phyloP scores from a whole-genome alignment of 1,140 invertebrate species.

The Ceratitis capitata region DNA sequence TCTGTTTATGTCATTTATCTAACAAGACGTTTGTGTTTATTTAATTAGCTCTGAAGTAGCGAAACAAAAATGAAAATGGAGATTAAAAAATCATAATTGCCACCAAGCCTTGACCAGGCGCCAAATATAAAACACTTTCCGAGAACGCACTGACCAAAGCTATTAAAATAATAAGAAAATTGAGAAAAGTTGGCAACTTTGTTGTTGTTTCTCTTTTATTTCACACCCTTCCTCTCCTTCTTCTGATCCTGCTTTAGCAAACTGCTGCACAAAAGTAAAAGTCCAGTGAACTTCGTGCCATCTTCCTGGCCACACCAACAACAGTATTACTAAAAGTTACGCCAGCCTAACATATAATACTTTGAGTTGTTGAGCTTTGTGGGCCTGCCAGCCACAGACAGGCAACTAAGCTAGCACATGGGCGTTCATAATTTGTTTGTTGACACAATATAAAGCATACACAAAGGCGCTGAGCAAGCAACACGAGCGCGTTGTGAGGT shows the following conservation, averaged over 20 bases:
- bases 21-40: conserved; percentile 13
- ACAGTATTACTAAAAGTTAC: not conserved
- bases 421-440: conserved; percentile 12
- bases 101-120: not conserved
- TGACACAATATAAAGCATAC: conserved; percentile 28
- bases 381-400: not conserved
- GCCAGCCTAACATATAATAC: not conserved
- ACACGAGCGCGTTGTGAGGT: not conserved
- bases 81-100: not conserved
- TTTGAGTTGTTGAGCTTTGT: not conserved
- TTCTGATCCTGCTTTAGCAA: not conserved
- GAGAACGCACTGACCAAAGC: not conserved
- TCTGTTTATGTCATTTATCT: not conserved
- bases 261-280: not conserved
- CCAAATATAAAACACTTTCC: not conserved
- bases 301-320: not conserved
- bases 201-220: not conserved
- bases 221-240: not conserved
- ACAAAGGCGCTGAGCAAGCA: conserved; percentile 26
- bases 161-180: conserved; percentile 15
- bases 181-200: conserved; percentile 5
- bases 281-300: not conserved
- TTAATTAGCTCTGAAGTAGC: not conserved
- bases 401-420: too few species aligned
- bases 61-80: not conserved